Percentiles rank a stretch among this genome's conserved stretches.
phyloP scores from a whole-genome alignment of 2,888 invertebrate species.

The Conistra vaccinii region DNA sequence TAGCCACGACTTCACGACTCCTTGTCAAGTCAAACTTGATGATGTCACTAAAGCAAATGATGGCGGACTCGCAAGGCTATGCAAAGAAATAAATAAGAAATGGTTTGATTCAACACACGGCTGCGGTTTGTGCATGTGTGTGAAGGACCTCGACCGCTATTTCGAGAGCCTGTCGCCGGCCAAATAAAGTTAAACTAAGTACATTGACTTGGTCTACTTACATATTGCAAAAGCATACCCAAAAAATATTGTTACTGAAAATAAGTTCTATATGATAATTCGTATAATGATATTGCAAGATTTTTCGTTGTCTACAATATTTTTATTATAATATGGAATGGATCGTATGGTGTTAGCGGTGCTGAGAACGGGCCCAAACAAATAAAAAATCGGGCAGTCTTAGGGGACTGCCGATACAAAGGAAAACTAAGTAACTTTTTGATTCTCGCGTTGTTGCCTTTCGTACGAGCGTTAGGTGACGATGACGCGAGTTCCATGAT shows the following conservation, averaged over 20 bases:
- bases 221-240: conserved; percentile 47
- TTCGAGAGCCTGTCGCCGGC: conserved; percentile 76
- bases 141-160: conserved; percentile 86
- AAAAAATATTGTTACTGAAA: conserved; percentile 24
- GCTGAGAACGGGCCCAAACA: background rate
- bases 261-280: conserved; percentile 13
- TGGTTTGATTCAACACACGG: conserved; percentile 63
- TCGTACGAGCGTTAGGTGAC: no score
- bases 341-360: background rate
- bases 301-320: background rate
- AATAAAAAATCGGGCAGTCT: no score
- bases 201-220: conserved; percentile 60
- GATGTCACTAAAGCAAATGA: conserved; percentile 78
- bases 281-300: no score
- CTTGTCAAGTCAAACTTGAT: conserved; percentile 70
- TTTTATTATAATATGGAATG: background rate
- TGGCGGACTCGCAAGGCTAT: conserved; percentile 76
- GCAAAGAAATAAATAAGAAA: conserved; percentile 70
- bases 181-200: conserved; percentile 67
- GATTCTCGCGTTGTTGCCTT: no score
- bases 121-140: conserved; percentile 74
- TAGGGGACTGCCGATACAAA: no score
- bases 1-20: conserved; percentile 71
- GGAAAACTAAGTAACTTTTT: no score
- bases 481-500: no score